Evolutionary conservation across 2,113 vertebrate genomes (phyloP).

Genomic region (Toxotes chatareus): DNA sequence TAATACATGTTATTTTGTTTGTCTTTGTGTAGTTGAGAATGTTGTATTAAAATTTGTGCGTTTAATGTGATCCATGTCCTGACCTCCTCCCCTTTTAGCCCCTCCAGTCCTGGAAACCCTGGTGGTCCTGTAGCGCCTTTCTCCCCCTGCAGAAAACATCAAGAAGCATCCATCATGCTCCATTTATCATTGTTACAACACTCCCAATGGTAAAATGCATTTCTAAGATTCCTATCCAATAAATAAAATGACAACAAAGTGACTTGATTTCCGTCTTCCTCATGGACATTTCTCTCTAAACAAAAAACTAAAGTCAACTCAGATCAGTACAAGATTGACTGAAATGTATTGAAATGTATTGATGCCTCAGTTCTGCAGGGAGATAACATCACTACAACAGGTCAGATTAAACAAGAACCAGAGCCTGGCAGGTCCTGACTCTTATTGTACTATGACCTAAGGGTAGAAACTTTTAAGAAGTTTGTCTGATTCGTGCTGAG

Average conservation of each 20-base stretch:
- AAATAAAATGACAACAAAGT: background rate
- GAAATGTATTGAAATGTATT: background rate
- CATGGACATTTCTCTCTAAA: background rate
- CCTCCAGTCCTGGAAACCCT: conserved; percentile 77
- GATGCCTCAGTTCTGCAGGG: background rate
- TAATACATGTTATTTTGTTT: background rate
- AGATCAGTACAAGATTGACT: background rate
- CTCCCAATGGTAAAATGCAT: background rate
- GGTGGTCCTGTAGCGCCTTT: conserved; percentile 73
- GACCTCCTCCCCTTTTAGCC: conserved; percentile 78
- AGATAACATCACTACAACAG: background rate
- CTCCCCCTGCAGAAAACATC: conserved; percentile 78
- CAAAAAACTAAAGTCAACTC: background rate
- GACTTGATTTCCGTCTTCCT: background rate
- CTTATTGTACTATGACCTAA: background rate
- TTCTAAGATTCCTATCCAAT: background rate
- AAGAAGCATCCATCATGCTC: conserved; percentile 2
- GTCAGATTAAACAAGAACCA: background rate
- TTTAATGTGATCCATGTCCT: conserved; percentile 18
- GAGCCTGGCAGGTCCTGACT: background rate
- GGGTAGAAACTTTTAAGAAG: conserved; percentile 12
- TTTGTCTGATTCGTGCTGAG: background rate
- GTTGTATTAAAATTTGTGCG: too few relatives aligned
- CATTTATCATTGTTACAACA: background rate
- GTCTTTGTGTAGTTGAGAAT: too few relatives aligned